Evolutionary conservation across 2,113 vertebrate species (phyloP), one percentile per base, ranked within the genome.

Genomic region (Orthonyx spaldingii): DNA sequence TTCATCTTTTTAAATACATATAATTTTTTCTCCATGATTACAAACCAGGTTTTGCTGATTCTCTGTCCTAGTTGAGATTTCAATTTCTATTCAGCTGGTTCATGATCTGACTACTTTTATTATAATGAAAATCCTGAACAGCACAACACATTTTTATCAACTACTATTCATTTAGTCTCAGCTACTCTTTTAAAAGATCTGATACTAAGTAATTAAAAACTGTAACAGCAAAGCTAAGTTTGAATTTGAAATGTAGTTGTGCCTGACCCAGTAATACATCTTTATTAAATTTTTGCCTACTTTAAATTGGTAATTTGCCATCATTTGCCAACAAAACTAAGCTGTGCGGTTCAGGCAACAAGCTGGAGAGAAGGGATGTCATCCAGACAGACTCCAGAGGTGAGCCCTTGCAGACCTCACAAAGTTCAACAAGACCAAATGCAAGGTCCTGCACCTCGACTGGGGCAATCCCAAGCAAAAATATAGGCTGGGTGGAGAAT

Each of bases 401-500:
- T n/a, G 13, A 13, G 27, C 26, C 39, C 0, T 0, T 35, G 57
- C 18, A n/a, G 30, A 46, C 33, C 16, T n/a, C 33, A 24, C 1
- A 1, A 74, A 74, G 16, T 21, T 60, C 87, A 80, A 4, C 21
- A 56, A 41, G 49, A 26, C 42, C 35, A 52, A n/a, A 8, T 39
- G 16, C 13, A 37, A 66, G 46, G 13, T 59, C 37, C 23, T 46
- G 53, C 23, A 53, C 20, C 55, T 22, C 24, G 14, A 52, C 0
- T 39, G 41, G 16, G 30, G 17, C 30, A 74, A 47, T 22, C 4
- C 7, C 55, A 60, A 41, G 14, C 17, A 68, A 46, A 75, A 68
- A 32, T 41, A 68, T 1, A 75, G 53, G 7, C n/a, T 41, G 16
- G 4, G 20, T n/a, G 20, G 27, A 68, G 20, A 66, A 53, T 15